Base-by-base conservation (phyloP, 2,888 invertebrate genomes). In the Clepsis dumicolana region DNA sequence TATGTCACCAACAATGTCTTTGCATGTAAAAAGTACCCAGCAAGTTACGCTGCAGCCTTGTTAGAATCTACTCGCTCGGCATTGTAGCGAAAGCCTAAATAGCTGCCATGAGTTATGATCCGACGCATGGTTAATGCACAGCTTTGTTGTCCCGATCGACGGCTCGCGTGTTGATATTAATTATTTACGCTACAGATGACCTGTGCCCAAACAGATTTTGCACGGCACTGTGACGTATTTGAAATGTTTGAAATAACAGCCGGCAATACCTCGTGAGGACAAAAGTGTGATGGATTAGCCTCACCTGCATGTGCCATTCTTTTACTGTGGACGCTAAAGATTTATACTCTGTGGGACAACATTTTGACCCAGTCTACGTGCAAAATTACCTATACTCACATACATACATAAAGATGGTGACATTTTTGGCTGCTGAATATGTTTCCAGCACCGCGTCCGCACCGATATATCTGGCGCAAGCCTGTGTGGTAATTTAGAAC, bases 41-140 rank as follows among this genome's bases (percentile, higher is more conserved):
- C n/a, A 35, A 27, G 25, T 57, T 35, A 35, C 38, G 27, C 16
- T 59, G 50, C 50, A 52, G 38, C 10, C 8, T 41, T 21, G 16
- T 21, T 38, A 24, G 60, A 59, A 65, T 59, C 64, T 35, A 10
- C 27, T 38, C 8, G n/a, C 0, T 59, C n/a, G 29, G 41, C 21
- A 35, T 38, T 24, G 41, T 32, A 16, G 16, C 25, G n/a, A 16
- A 52, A 41, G 38, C 50, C 29, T n/a, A n/a, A n/a, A n/a, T n/a
- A n/a, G n/a, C n/a, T 14, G 44, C 50, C 5, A 35, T 38, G 53
- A 66, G 32, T 66, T 61, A 62, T 56, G 56, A 50, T 18, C 56
- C 32, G 16, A 24, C n/a, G 54, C 38, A 50, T 67, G 48, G 56
- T 62, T 62, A 54, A 62, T 48, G 38, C 18, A 18, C 53, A 38